These are phyloP conservation scores for Poecilia gillii DNA, from an alignment of 2,797 vertebrate species.

Conservation along the genomic window DNA sequence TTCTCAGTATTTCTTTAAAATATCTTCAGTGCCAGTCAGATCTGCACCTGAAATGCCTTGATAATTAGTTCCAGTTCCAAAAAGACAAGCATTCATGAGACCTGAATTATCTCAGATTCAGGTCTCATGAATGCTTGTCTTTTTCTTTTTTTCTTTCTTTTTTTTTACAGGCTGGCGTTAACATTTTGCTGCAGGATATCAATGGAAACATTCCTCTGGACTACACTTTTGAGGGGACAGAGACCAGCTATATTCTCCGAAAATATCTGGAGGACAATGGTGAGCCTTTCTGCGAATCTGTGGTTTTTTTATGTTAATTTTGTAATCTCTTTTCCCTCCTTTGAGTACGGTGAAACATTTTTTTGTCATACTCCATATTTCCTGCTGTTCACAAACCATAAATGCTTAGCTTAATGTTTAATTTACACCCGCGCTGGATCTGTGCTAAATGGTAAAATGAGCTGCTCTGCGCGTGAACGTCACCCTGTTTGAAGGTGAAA, in stretches of 20 bases:
- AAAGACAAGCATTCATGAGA: too few relatives aligned
- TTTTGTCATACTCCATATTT: neutral
- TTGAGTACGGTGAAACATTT: neutral
- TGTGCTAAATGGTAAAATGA: slow-evolving; percentile 25
- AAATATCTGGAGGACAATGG: slow-evolving; percentile 92
- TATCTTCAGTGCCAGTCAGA: slow-evolving; percentile 50
- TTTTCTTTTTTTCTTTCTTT: slow-evolving; percentile 4
- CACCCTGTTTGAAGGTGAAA: slow-evolving; percentile 43
- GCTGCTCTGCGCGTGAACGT: slow-evolving; percentile 8
- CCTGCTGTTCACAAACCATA: neutral
- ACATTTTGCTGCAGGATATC: slow-evolving; percentile 91
- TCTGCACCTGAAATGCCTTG: slow-evolving; percentile 56
- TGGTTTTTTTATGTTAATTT: neutral
- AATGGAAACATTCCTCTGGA: slow-evolving; percentile 91
- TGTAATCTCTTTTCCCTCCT: neutral
- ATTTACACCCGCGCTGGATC: slow-evolving; percentile 11
- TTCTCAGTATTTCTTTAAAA: slow-evolving; percentile 61
- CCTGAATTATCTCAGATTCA: slow-evolving; percentile 57
- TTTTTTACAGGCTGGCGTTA: slow-evolving; percentile 86
- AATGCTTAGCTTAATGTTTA: slow-evolving; percentile 5
- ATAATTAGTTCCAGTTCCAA: slow-evolving; percentile 70
- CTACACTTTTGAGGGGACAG: slow-evolving; percentile 89
- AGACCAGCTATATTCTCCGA: slow-evolving; percentile 88
- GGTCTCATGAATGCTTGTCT: slow-evolving; percentile 61
- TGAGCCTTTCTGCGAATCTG: slow-evolving; percentile 65